Conservation (phyloP, 2,113 vertebrate genomes). For the Oreochromis aureus region DNA sequence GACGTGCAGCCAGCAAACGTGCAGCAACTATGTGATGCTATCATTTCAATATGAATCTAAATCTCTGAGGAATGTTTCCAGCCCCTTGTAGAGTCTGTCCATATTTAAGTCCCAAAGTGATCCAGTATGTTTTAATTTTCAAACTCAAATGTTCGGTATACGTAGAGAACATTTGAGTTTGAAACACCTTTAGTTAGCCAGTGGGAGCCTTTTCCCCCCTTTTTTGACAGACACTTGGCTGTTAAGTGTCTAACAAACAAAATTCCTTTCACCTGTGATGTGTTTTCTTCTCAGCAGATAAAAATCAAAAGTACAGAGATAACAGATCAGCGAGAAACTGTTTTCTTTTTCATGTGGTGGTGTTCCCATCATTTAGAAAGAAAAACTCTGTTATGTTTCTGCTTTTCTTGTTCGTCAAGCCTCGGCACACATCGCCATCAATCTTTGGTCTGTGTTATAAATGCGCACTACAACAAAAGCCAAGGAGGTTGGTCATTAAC, state of each 20-base stretch:
- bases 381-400: neutral
- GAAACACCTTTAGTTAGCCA: neutral
- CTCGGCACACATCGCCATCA: neutral
- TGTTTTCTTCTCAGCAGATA: neutral
- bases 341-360: neutral
- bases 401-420: neutral
- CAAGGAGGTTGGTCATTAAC: conserved; percentile 22
- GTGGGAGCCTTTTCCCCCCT: accelerated
- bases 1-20: neutral
- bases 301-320: neutral
- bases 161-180: too few relatives aligned
- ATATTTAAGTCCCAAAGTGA: neutral
- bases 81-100: neutral
- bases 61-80: neutral
- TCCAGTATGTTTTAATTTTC: neutral
- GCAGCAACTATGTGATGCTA: neutral
- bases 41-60: neutral
- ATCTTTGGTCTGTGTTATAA: neutral
- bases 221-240: neutral
- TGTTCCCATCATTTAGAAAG: neutral
- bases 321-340: neutral
- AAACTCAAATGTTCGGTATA: neutral
- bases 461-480: neutral
- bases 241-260: neutral
- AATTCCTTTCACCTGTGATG: neutral